Evolutionary conservation across 2,888 invertebrate species (phyloP), one percentile per base, ranked within the genome.

Genomic region (Boloria euphrosyne): DNA sequence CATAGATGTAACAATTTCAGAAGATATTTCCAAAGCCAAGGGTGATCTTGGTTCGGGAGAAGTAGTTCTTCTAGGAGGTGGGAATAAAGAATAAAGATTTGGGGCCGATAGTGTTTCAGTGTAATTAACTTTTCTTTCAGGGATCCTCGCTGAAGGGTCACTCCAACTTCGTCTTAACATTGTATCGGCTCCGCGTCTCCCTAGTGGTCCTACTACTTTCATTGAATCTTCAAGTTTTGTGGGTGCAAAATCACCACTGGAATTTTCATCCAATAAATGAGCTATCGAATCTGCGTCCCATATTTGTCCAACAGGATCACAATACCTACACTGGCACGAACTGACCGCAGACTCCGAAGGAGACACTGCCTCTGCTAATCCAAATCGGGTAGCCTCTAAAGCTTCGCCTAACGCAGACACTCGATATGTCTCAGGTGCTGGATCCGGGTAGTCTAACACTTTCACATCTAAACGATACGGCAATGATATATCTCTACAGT

Each of bases 1-100:
- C 74, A 94, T 93, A 53, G 96, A 96, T 31, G 96, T 96, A 73
- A 96, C 95, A 75, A 96, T 96, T 80, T 96, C 95, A 46, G 96
- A 95, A 44, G 95, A 95, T 67, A 96, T 95, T 83, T 95, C 95
- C 76, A 96, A 87, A 71, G 87, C 90, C 72, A 86, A 90, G 58
- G 88, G 87, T 76, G 83, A 91, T 73, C 83, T 88, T 66, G 87
- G 88, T 75, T 89, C 90, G 18, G 89, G 89, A 58, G 89, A 90
- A 75, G 81, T 89, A 61, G 83, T 80, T 74, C 84, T 81, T 80
- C 85, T 84, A 61, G 86, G 80, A 69, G 88, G 89, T 77, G 89
- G 91, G 78, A 92, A 92, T 73, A 92, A 79, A 63, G 92, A 92
- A 76, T 92, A 92, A 66, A 92, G 79, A 79, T 91, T 89, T 65